These are phyloP conservation scores for Macrostomum lignano DNA, from an alignment of 1,140 invertebrate genomes.

Conservation along the genomic window DNA sequence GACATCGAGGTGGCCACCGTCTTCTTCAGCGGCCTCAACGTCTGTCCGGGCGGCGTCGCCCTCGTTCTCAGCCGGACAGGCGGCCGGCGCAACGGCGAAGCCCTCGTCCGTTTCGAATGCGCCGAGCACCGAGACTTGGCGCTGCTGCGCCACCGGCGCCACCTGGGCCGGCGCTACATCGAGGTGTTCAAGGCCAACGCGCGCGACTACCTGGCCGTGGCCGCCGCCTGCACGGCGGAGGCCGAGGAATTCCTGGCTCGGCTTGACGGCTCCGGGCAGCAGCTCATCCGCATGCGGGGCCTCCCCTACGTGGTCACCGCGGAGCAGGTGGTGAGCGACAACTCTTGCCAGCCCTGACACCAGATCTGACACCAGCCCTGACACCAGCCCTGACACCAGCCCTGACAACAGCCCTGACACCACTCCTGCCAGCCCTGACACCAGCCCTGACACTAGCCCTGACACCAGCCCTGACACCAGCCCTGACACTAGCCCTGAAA, in stretches of 20 bases:
- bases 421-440: too few species aligned
- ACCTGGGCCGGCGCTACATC: slow-evolving; percentile 69
- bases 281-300: slow-evolving; percentile 88
- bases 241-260: slow-evolving; percentile 42
- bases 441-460: too few species aligned
- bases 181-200: slow-evolving; percentile 84
- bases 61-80: slow-evolving; percentile 75
- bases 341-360: too few species aligned
- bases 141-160: slow-evolving; percentile 78
- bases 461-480: too few species aligned
- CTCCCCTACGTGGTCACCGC: slow-evolving; percentile 85
- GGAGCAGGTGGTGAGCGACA: slow-evolving; percentile 80
- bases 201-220: slow-evolving; percentile 79
- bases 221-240: slow-evolving; percentile 40
- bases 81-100: slow-evolving; percentile 91
- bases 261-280: slow-evolving; percentile 36
- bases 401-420: too few species aligned
- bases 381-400: too few species aligned
- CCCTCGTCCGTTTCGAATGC: slow-evolving; percentile 66
- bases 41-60: slow-evolving; percentile 83
- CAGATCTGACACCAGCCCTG: too few species aligned
- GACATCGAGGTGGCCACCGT: slow-evolving; percentile 93
- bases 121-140: slow-evolving; percentile 90
- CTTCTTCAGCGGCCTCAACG: slow-evolving; percentile 93
- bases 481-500: too few species aligned